Evolutionary conservation across 2,113 vertebrate species (phyloP).

Genomic region (Ariopsis seemanni): DNA sequence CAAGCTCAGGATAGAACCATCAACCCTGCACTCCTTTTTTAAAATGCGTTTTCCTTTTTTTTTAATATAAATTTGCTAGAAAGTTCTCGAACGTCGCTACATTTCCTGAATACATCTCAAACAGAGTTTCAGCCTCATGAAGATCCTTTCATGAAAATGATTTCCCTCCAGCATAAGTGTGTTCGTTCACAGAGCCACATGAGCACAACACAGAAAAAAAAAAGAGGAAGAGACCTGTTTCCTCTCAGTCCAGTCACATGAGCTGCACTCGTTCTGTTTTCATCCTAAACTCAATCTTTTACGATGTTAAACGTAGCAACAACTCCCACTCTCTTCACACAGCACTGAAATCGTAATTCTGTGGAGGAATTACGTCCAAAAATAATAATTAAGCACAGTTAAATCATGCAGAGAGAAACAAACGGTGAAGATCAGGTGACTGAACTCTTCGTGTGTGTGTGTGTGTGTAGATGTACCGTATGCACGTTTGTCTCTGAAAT

Average conservation of each 20-base stretch:
- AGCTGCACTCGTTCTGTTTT: not conserved
- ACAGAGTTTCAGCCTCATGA: not conserved
- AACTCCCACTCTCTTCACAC: not conserved
- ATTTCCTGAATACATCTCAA: not conserved
- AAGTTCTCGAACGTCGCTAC: not conserved
- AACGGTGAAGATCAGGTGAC: not conserved
- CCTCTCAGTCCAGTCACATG: slow-evolving; percentile 13
- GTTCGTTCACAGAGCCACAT: not conserved
- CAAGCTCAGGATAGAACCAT: not conserved
- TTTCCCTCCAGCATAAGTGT: not conserved
- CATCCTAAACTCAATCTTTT: not conserved
- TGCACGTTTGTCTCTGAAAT: not conserved
- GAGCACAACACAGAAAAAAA: not conserved
- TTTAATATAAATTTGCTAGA: not conserved
- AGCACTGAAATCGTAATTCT: not conserved
- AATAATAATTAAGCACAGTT: slow-evolving; percentile 1
- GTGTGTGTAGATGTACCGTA: not conserved
- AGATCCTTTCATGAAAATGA: not conserved
- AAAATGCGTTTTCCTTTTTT: not conserved
- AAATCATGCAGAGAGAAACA: not conserved
- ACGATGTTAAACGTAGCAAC: not conserved
- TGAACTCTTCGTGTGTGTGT: not conserved
- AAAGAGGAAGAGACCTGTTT: slow-evolving; percentile 37
- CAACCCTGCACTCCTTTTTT: not conserved
- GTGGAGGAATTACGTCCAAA: not conserved